phyloP scores from a whole-genome alignment of 2,888 invertebrate genomes.

The Trilocha varians region DNA sequence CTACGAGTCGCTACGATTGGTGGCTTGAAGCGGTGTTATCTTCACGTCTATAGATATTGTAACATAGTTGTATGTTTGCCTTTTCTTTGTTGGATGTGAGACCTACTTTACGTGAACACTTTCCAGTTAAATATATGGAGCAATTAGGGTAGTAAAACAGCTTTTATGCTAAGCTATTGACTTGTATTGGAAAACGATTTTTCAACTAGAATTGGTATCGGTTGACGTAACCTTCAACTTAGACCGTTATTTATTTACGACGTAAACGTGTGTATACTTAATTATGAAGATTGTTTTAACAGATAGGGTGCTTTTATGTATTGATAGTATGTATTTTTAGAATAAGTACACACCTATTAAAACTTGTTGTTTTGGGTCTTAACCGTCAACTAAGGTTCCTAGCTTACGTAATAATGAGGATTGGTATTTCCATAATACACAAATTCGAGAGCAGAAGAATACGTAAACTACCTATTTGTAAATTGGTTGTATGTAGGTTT shows the following conservation, averaged over 20 bases:
- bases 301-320: too few species aligned
- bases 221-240: neutral
- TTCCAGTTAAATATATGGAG: slow-evolving; percentile 26
- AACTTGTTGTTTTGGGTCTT: too few species aligned
- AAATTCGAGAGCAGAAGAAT: too few species aligned
- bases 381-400: too few species aligned
- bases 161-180: neutral
- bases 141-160: slow-evolving; percentile 19
- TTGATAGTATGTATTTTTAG: too few species aligned
- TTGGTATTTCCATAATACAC: too few species aligned
- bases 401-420: too few species aligned
- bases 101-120: slow-evolving; percentile 23
- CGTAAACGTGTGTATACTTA: neutral
- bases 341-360: too few species aligned
- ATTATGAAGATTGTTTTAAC: too few species aligned
- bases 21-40: slow-evolving; percentile 27
- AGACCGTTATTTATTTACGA: neutral
- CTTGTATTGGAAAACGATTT: neutral
- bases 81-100: slow-evolving; percentile 31
- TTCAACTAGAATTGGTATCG: neutral
- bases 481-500: too few species aligned
- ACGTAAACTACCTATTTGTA: too few species aligned
- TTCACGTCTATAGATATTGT: slow-evolving; percentile 24
- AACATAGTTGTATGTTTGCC: slow-evolving; percentile 23
- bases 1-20: slow-evolving; percentile 53